A percentile compares a stretch with the other conserved stretches of the same genome.
Evolutionary conservation across 2,888 invertebrate genomes (phyloP).

Genomic region (Ochropleura plecta): DNA sequence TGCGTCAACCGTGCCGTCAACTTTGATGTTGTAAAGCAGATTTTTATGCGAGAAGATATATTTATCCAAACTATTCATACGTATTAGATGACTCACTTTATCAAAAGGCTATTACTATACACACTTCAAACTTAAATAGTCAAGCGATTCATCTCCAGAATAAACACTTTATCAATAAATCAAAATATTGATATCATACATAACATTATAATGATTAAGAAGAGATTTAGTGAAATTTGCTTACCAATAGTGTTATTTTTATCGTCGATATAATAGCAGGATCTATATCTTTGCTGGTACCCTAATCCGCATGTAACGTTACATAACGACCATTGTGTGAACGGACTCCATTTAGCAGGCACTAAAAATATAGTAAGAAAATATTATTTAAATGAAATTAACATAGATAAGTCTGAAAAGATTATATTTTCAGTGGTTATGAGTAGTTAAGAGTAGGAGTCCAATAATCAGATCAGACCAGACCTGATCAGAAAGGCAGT

Average conservation of each 20-base stretch:
- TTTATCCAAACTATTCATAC: background rate
- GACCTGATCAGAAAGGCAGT: too few species aligned
- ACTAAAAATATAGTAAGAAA: conserved; percentile 73
- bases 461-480: background rate
- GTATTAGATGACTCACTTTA: background rate
- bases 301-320: conserved; percentile 87
- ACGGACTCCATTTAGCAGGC: conserved; percentile 87
- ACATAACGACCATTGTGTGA: conserved; percentile 87
- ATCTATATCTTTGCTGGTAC: conserved; percentile 77
- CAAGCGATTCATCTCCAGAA: background rate
- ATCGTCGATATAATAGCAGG: conserved; percentile 83
- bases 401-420: background rate
- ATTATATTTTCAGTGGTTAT: background rate
- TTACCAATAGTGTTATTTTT: conserved; percentile 76
- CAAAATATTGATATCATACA: background rate
- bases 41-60: background rate
- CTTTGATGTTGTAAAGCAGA: too few species aligned
- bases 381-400: background rate
- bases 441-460: background rate
- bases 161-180: background rate
- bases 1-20: too few species aligned
- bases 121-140: background rate
- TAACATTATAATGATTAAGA: background rate
- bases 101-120: background rate
- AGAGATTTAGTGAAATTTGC: background rate